Evolutionary conservation across 1,140 invertebrate species (phyloP).

Genomic region (Eurosta solidaginis): DNA sequence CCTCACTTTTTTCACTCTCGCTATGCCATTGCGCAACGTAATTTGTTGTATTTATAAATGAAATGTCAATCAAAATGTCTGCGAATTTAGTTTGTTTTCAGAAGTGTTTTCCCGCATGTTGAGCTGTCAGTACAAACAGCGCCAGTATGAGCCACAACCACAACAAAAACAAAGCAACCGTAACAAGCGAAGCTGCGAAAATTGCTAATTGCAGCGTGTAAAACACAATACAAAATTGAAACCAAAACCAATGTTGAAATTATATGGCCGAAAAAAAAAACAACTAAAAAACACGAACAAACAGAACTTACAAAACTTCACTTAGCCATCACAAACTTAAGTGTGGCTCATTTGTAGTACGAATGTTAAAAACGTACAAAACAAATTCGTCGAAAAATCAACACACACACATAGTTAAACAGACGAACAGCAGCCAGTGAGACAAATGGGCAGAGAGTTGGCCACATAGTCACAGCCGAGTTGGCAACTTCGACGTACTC

Average conservation of each 20-base stretch:
- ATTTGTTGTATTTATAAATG: slow-evolving; percentile 15
- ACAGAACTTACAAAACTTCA: background rate
- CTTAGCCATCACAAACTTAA: background rate
- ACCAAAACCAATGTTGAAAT: slow-evolving; percentile 13
- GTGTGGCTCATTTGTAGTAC: slow-evolving; percentile 17
- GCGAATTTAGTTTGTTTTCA: slow-evolving; percentile 37
- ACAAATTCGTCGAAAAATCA: slow-evolving; percentile 28
- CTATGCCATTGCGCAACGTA: background rate
- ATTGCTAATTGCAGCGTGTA: slow-evolving; percentile 35
- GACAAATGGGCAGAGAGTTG: background rate
- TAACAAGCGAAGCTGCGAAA: slow-evolving; percentile 22
- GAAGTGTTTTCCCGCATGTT: slow-evolving; percentile 38
- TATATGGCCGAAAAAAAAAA: background rate
- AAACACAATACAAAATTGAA: slow-evolving; percentile 33
- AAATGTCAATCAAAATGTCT: slow-evolving; percentile 37
- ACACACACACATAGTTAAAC: background rate
- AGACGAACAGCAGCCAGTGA: background rate
- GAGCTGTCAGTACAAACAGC: slow-evolving; percentile 32
- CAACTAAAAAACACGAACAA: background rate
- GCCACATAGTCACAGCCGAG: background rate
- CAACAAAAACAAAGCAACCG: slow-evolving; percentile 12
- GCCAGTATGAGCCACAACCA: slow-evolving; percentile 18
- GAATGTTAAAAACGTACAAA: slow-evolving; percentile 18
- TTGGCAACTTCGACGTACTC: background rate
- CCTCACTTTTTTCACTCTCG: background rate